Base-by-base conservation (phyloP, 2,888 invertebrate genomes). In the Gasteruption jaculator region DNA sequence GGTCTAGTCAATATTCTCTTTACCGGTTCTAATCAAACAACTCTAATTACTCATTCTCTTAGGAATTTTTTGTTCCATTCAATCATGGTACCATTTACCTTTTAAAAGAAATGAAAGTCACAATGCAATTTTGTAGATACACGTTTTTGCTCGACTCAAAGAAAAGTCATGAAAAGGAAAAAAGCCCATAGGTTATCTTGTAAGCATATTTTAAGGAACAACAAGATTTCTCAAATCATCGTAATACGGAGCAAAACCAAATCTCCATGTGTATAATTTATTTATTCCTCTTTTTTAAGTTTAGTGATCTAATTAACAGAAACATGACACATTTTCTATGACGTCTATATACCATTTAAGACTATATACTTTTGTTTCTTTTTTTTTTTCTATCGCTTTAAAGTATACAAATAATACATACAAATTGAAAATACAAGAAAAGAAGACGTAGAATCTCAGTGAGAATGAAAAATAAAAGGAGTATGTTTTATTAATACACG, bases 261-360 rank as follows among this genome's bases (percentile, higher is more conserved):
- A 56, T 45, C n/a, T n/a, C n/a, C 49, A 43, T 49, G 45, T 49
- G 50, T 51, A 49, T 53, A 46, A 60, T 57, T 60, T 60, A 61
- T 61, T 63, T 61, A 57, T 58, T 56, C 50, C 47, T 56, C n/a
- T n/a, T n/a, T n/a, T n/a, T n/a, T n/a, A 54, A 59, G 48, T 52
- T 58, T 56, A 55, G 49, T 47, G 43, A 51, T 46, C 34, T 39
- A 31, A 52, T n/a, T 24, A 29, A 50, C 47, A 48, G 42, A n/a
- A n/a, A 59, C 61, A 59, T 59, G 61, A 63, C 61, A 60, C 49
- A 48, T 53, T 50, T 53, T 48, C 42, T 47, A n/a, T n/a, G n/a
- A n/a, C n/a, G n/a, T n/a, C n/a, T n/a, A n/a, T n/a, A n/a, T n/a
- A n/a, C n/a, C n/a, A n/a, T n/a, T n/a, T n/a, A n/a, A n/a, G n/a